A percentile compares a stretch with the other conserved stretches of the same genome.
phyloP scores from a whole-genome alignment of 2,888 invertebrate species.

The Timandra comae region DNA sequence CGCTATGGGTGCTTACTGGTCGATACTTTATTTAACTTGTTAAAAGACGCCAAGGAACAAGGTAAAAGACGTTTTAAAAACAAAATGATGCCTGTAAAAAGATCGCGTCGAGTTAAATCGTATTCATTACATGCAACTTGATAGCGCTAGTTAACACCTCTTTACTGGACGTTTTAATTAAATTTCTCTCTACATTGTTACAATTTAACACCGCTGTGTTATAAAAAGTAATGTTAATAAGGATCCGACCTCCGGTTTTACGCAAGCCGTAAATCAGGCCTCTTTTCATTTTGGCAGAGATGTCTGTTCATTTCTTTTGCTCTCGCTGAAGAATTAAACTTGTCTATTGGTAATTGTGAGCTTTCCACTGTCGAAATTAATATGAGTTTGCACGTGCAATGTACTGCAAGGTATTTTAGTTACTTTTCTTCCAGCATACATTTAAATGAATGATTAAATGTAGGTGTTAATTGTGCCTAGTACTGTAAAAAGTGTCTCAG shows the following conservation, averaged over 20 bases:
- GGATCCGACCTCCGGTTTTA: constrained; percentile 58
- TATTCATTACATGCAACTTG: constrained; percentile 47
- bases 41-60: no score
- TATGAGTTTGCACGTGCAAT: constrained; percentile 21
- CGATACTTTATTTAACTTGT: no score
- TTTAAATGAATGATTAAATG: no score
- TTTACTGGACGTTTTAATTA: constrained; percentile 68
- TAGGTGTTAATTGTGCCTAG: no score
- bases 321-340: constrained; percentile 57
- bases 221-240: constrained; percentile 76
- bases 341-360: constrained; percentile 56
- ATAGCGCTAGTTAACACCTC: constrained; percentile 59
- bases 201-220: constrained; percentile 65
- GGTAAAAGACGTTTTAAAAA: no score
- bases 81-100: not conserved
- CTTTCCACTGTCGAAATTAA: constrained; percentile 42
- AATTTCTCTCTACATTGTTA: constrained; percentile 67
- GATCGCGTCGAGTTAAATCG: constrained; percentile 24
- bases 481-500: no score
- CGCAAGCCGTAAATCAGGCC: constrained; percentile 67
- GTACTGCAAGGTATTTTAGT: not conserved
- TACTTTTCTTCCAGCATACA: no score
- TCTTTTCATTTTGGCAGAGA: constrained; percentile 66
- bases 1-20: no score
- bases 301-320: constrained; percentile 69